Evolutionary conservation across 2,888 invertebrate genomes (phyloP), one percentile per base, ranked within the genome.

Genomic region (Nowickia ferox): DNA sequence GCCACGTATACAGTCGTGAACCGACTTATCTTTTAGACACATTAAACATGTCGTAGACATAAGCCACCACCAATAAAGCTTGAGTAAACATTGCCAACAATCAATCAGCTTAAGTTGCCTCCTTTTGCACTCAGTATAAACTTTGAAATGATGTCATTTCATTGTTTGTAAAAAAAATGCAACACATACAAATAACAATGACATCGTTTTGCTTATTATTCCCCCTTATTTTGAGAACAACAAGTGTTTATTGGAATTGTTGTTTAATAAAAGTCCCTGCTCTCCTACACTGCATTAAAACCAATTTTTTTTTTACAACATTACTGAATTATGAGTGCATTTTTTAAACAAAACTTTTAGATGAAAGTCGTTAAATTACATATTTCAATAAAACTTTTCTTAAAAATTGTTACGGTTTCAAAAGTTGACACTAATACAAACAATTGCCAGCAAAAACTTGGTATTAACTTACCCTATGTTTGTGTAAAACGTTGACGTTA

Each of bases 111-210:
- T 13, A 17, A 30, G 55, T 10, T 66, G 66, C 46, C 44, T 17
- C 13, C 17, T 44, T 76, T 61, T 61, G 61, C 38, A 19, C 61
- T 53, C 71, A 46, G 13, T 63, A 55, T 72, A 38, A 79, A 72
- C 61, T 65, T 79, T 79, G 44, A 55, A 79, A 72, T 72, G 72
- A 72, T 79, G 79, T 72, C 79, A 79, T 79, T 65, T 55, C 19
- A 65, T 72, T 79, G 55, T 38, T 40, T 6, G 40, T 17, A 44
- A 42, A 55, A 9, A 51, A 51, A 40, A 30, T 30, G 30, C 30
- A 30, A 30, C 30, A 30, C 30, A 30, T 0, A 6, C 30, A 40
- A 68, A 1, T 11, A 53, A 68, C 9, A 51, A 9, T 30, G 30
- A 6, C 22, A 22, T 53, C 42, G 40, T 42, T 63, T 38, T 30